A percentile compares a stretch with the other conserved stretches of the same genome.
phyloP scores from a whole-genome alignment of 2,797 vertebrate species.

The Lepus townsendii region DNA sequence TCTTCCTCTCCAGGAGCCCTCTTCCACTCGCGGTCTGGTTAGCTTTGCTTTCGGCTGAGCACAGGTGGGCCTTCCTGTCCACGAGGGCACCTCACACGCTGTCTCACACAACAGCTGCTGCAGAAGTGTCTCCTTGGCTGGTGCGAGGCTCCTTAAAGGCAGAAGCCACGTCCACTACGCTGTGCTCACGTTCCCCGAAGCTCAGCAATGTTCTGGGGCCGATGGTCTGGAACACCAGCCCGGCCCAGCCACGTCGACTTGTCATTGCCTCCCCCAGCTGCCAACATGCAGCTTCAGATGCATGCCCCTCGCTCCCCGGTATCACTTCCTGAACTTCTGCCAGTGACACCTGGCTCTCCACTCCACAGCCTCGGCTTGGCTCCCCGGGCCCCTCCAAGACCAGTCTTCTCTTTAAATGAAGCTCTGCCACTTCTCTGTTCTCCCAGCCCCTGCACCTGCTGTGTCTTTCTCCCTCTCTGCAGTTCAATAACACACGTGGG shows the following conservation, averaged over 20 bases:
- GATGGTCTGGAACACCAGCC: neutral
- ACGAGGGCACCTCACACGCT: rapidly evolving
- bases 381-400: neutral
- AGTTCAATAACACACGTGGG: neutral
- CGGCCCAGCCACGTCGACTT: rapidly evolving
- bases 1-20: neutral
- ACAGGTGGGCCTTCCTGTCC: neutral
- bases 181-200: neutral
- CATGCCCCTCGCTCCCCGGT: no score
- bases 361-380: neutral
- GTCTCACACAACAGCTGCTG: no score
- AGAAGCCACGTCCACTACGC: neutral
- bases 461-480: neutral
- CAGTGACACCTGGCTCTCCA: neutral
- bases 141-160: neutral
- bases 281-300: rapidly evolving
- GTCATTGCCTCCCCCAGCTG: neutral
- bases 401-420: neutral
- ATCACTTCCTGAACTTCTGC: neutral
- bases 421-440: neutral
- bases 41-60: neutral
- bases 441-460: neutral
- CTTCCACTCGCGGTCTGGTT: neutral
- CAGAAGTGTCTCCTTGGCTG: neutral
- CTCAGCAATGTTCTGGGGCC: neutral